Base-by-base conservation (phyloP, 2,797 vertebrate genomes). In the Falco novaeseelandiae region DNA sequence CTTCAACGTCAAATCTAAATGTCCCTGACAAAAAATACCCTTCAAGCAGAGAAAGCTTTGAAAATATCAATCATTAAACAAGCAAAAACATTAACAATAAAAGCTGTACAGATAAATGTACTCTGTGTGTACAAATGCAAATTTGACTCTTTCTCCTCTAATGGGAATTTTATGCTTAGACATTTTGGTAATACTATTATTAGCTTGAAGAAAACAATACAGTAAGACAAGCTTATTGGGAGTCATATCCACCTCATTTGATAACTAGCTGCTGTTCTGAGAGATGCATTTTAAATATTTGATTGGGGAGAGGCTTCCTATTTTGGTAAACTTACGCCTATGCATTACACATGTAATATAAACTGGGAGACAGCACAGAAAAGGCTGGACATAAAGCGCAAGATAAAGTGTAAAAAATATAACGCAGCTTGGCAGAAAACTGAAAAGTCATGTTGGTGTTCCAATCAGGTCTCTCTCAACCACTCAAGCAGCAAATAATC, bases 371-470 rank as follows among this genome's bases (percentile, higher is more conserved):
- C 46, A 58, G 49, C 26, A 46, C 30, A 84, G 67, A 80, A 92
- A 36, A 34, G 40, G 44, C 62, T 92, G 62, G 59, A 30, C 66
- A 51, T 83, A 81, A 85, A 90, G 52, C 38, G 26, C 67, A 87
- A 79, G 79, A 38, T 81, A 89, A 87, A 91, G 40, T 62, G 70
- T 69, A 57, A 79, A 74, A 27, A 79, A 62, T 61, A 12, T 23
- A 77, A 58, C 52, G 38, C 52, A 73, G 25, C 59, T 40, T 82
- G 59, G 40, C 90, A 90, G 80, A 94, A 93, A 52, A 86, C 84
- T 94, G 74, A 88, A 91, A 82, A 85, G 65, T 78, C 51, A 34
- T 6, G 52, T 51, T 94, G 81, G 51, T 90, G 93, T 96, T 97
- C 73, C 90, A 54, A 61, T 83, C 40, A 14, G 72, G 32, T 94